phyloP scores from a whole-genome alignment of 2,888 invertebrate species.

The Oxystoma pomonae region DNA sequence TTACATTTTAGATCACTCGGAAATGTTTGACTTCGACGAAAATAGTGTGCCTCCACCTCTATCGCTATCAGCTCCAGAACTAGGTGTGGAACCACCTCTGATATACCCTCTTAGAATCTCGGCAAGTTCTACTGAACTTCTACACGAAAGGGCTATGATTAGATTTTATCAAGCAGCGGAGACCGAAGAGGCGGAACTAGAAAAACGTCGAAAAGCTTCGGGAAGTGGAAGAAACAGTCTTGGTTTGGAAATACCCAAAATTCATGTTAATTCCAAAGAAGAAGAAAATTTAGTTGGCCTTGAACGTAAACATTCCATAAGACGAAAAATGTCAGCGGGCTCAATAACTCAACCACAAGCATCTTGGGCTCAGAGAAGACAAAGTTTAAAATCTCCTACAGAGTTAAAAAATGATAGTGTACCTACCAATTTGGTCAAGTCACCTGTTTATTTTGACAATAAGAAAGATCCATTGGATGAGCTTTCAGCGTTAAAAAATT shows the following conservation, averaged over 20 bases:
- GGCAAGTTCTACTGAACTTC: constrained; percentile 76
- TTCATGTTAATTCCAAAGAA: constrained; percentile 53
- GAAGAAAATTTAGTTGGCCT: constrained; percentile 48
- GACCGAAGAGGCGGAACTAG: constrained; percentile 61
- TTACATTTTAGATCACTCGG: constrained; percentile 29
- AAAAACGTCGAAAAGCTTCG: constrained; percentile 27
- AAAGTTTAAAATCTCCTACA: constrained; percentile 37
- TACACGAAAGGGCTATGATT: constrained; percentile 79
- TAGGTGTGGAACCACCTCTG: constrained; percentile 58
- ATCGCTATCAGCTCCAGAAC: constrained; percentile 77
- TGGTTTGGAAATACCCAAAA: constrained; percentile 42
- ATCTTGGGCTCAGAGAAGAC: constrained; percentile 42
- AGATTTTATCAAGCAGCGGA: constrained; percentile 64
- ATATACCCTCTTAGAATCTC: constrained; percentile 62
- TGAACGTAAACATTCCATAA: constrained; percentile 48
- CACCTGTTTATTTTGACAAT: background rate
- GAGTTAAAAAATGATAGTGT: constrained; percentile 36
- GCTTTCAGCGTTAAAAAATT: constrained; percentile 30
- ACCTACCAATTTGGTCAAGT: constrained; percentile 19
- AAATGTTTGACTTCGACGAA: constrained; percentile 59
- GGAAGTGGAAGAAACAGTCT: constrained; percentile 23
- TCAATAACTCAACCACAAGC: constrained; percentile 41
- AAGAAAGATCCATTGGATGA: background rate
- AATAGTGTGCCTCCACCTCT: constrained; percentile 72
- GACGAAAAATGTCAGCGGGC: constrained; percentile 51